Conservation (phyloP, 2,797 vertebrate genomes). For the Scleropages formosus region DNA sequence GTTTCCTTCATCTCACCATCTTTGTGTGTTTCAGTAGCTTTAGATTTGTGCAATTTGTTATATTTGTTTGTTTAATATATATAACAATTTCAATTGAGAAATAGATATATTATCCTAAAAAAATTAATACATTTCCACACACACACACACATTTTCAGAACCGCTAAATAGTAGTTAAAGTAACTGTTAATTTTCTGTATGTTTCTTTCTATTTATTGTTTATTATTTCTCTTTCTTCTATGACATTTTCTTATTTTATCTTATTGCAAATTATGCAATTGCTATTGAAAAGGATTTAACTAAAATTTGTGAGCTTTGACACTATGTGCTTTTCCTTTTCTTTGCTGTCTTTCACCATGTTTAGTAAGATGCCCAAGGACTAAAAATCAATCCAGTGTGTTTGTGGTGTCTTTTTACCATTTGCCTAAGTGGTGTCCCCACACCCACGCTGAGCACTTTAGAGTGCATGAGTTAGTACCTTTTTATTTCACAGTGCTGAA, state of each 20-base stretch:
- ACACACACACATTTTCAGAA: too few relatives aligned
- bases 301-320: too few relatives aligned
- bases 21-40: background rate
- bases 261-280: too few relatives aligned
- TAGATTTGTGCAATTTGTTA: too few relatives aligned
- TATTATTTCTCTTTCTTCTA: background rate
- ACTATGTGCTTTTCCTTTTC: background rate
- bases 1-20: background rate
- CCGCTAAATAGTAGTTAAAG: too few relatives aligned
- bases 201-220: too few relatives aligned
- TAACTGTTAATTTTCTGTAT: too few relatives aligned
- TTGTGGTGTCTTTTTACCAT: background rate
- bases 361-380: background rate
- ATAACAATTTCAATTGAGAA: too few relatives aligned
- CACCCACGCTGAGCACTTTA: background rate
- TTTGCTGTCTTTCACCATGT: background rate
- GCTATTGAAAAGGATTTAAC: too few relatives aligned
- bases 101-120: too few relatives aligned
- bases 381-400: background rate
- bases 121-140: too few relatives aligned
- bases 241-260: background rate
- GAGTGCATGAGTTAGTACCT: constrained; percentile 17
- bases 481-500: constrained; percentile 5
- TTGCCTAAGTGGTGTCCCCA: background rate
- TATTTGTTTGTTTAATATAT: too few relatives aligned